These are phyloP conservation scores for Trissolcus brochymenae DNA, from an alignment of 2,888 invertebrate genomes.

Conservation along the genomic window DNA sequence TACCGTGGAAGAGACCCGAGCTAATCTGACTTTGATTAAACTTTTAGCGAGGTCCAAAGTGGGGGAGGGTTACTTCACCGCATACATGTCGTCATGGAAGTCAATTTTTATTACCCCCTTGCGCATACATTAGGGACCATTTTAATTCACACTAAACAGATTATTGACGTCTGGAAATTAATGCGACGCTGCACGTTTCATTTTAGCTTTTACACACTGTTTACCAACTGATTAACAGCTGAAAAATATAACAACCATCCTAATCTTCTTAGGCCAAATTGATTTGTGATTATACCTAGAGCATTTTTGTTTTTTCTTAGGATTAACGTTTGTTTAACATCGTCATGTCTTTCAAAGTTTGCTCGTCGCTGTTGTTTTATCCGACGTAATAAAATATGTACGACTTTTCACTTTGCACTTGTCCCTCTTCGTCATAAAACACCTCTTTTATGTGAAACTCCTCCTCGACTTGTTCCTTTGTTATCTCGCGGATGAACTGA, in stretches of 20 bases:
- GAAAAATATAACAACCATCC: background rate
- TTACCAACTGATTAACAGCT: constrained; percentile 10
- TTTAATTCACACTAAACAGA: constrained; percentile 56
- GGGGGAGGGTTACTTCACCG: constrained; percentile 62
- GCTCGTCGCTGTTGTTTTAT: background rate
- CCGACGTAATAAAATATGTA: constrained; percentile 22
- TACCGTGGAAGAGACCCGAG: constrained; percentile 58
- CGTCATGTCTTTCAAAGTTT: background rate
- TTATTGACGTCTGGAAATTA: constrained; percentile 57
- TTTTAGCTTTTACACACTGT: constrained; percentile 15
- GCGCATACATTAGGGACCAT: constrained; percentile 64
- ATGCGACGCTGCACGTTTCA: constrained; percentile 42
- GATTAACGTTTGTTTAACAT: background rate
- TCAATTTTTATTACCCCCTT: constrained; percentile 74
- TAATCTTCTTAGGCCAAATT: background rate
- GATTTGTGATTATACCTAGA: background rate
- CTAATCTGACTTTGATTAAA: constrained; percentile 76
- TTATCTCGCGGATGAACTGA: constrained; percentile 28
- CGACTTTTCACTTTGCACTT: constrained; percentile 8
- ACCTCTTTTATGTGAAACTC: constrained; percentile 15
- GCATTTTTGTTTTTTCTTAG: background rate
- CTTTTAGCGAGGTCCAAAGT: constrained; percentile 74
- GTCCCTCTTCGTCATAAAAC: constrained; percentile 31
- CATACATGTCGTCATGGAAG: constrained; percentile 66
- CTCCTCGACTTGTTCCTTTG: constrained; percentile 19